Evolutionary conservation across 2,888 invertebrate genomes (phyloP), one percentile per base, ranked within the genome.

Genomic region (Mythimna lalbum): DNA sequence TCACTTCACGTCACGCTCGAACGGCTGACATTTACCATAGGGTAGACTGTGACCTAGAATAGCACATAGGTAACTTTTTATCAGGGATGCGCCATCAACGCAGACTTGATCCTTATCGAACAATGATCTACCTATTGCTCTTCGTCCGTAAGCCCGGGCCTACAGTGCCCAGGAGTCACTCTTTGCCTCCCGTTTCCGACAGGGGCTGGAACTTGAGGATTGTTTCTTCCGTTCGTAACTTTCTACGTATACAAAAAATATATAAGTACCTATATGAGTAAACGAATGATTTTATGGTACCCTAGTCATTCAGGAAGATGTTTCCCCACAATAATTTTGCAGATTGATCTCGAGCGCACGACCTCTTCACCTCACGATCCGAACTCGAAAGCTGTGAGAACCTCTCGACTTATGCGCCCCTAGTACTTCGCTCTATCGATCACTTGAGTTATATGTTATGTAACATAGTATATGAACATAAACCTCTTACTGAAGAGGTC

Each of bases 391-490:
- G 62, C 50, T 77, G 64, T 81, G 81, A 77, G 78, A 78, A 78
- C 71, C 62, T 63, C 17, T 5, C 21, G 64, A 70, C 59, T 77
- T 81, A 53, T 76, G 49, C 23, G n/a, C 23, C 62, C 57, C 77
- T 76, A 53, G 77, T 81, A 81, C 64, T 39, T 62, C 6, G 49
- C n/a, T 76, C 76, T 80, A 59, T 63, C 43, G 76, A 63, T 63
- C 52, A 21, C 27, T 70, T 47, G 57, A 72, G 43, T 82, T 78
- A 80, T 68, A 63, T 63, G 62, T 73, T 73, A 72, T 53, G 55
- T 74, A 69, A 78, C 57, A 69, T 63, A 47, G 66, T 80, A 86
- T 86, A 84, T 82, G 73, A 73, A 31, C 77, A 71, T 68, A 61
- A 39, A 19, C 64, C 9, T 61, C 61, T 69, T 19, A 27, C 31